These are phyloP conservation scores for Pygoscelis antarcticus DNA, from an alignment of 2,113 vertebrate genomes.

Conservation along the genomic window DNA sequence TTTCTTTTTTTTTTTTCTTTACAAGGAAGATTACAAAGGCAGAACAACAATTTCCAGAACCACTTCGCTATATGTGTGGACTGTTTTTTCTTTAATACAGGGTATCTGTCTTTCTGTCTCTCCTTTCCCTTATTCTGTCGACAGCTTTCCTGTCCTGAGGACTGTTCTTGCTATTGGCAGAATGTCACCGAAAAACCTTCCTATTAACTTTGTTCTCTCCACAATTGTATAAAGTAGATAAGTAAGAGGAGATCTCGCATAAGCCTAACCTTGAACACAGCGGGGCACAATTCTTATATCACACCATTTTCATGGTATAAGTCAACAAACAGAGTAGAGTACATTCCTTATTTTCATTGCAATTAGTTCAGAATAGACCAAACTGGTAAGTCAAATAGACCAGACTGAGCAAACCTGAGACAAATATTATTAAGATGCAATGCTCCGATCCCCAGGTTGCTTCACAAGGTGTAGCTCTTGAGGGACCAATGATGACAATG, in stretches of 20 bases:
- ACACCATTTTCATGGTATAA: neutral
- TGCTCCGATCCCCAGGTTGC: neutral
- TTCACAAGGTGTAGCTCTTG: neutral
- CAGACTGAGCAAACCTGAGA: neutral
- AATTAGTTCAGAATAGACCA: neutral
- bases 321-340: neutral
- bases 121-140: neutral
- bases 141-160: neutral
- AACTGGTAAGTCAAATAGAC: neutral
- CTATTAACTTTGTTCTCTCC: neutral
- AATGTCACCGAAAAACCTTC: neutral
- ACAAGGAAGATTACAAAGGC: neutral
- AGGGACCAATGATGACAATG: neutral
- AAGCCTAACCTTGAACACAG: neutral
- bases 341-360: neutral
- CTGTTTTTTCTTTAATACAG: neutral
- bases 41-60: neutral
- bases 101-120: neutral
- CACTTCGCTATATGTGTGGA: neutral
- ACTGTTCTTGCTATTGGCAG: neutral
- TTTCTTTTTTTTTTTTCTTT: neutral
- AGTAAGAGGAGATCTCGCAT: neutral
- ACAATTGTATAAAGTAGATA: neutral
- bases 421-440: neutral
- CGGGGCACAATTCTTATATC: neutral